Evolutionary conservation across 2,113 vertebrate genomes (phyloP).

Genomic region (Takifugu bimaculatus): DNA sequence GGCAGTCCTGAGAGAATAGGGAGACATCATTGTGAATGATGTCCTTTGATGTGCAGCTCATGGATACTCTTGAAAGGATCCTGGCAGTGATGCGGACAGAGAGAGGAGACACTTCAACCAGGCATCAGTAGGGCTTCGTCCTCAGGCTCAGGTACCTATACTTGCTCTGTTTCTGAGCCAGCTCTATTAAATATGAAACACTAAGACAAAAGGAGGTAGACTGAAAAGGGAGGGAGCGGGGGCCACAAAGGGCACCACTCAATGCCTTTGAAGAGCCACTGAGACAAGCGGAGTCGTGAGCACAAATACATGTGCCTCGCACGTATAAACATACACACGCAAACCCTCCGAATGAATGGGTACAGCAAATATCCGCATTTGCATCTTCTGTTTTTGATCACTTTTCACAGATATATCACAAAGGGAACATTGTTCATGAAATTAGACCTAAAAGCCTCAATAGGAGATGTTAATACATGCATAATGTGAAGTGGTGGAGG

Average conservation of each 20-base stretch:
- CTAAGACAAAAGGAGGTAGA: slow-evolving; percentile 76
- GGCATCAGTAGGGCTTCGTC: slow-evolving; percentile 68
- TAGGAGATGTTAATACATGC: slow-evolving; percentile 39
- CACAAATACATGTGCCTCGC: slow-evolving; percentile 44
- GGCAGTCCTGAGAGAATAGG: slow-evolving; percentile 62
- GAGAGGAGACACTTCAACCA: slow-evolving; percentile 68
- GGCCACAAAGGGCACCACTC: slow-evolving; percentile 72
- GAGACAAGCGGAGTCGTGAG: slow-evolving; percentile 65
- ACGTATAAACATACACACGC: slow-evolving; percentile 26
- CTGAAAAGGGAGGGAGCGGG: slow-evolving; percentile 54
- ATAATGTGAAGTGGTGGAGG: slow-evolving; percentile 37
- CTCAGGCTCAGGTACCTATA: slow-evolving; percentile 70
- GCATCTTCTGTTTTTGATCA: slow-evolving; percentile 59
- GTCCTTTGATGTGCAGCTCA: slow-evolving; percentile 74
- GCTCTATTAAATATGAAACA: slow-evolving; percentile 78
- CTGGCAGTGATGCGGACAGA: slow-evolving; percentile 23
- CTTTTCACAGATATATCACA: slow-evolving; percentile 49
- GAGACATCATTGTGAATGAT: slow-evolving; percentile 61
- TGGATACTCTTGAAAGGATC: slow-evolving; percentile 73
- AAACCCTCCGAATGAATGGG: slow-evolving; percentile 46
- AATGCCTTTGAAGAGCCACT: slow-evolving; percentile 74
- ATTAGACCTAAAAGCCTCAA: slow-evolving; percentile 58
- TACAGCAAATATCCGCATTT: slow-evolving; percentile 53
- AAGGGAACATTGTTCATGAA: slow-evolving; percentile 44
- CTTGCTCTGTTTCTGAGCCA: slow-evolving; percentile 69